phyloP scores from a whole-genome alignment of 2,797 vertebrate species.

The Rhadinocentrus ornatus region DNA sequence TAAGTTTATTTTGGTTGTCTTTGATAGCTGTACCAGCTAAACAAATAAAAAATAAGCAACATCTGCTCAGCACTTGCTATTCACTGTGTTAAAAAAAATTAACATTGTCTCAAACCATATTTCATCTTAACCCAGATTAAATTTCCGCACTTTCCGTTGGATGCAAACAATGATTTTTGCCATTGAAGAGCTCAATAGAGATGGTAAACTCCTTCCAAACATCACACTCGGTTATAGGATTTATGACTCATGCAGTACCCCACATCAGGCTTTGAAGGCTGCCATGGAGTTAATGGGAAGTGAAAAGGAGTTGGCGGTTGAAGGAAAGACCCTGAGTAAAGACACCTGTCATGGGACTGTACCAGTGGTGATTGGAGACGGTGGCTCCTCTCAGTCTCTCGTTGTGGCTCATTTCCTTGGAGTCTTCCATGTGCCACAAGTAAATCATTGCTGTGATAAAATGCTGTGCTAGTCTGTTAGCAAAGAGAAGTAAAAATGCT shows the following conservation, averaged over 20 bases:
- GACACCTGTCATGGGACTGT: conserved; percentile 65
- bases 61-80: not conserved
- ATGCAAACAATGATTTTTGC: conserved; percentile 88
- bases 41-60: not conserved
- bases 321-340: conserved; percentile 12
- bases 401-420: conserved; percentile 83
- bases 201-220: conserved; percentile 77
- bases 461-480: not conserved
- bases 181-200: conserved; percentile 83
- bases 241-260: conserved; percentile 84
- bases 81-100: not conserved
- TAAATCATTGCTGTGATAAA: conserved; percentile 38
- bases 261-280: conserved; percentile 79
- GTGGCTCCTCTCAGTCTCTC: conserved; percentile 85
- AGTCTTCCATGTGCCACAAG: conserved; percentile 83
- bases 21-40: not conserved
- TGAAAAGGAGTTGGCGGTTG: conserved; percentile 26
- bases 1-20: conserved; percentile 41
- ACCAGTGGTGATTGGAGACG: conserved; percentile 83
- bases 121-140: conserved; percentile 73
- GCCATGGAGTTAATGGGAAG: conserved; percentile 76
- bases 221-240: conserved; percentile 83
- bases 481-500: not conserved
- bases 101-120: not conserved
- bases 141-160: conserved; percentile 86